phyloP scores from a whole-genome alignment of 1,140 invertebrate species.

The Orchesella cincta region DNA sequence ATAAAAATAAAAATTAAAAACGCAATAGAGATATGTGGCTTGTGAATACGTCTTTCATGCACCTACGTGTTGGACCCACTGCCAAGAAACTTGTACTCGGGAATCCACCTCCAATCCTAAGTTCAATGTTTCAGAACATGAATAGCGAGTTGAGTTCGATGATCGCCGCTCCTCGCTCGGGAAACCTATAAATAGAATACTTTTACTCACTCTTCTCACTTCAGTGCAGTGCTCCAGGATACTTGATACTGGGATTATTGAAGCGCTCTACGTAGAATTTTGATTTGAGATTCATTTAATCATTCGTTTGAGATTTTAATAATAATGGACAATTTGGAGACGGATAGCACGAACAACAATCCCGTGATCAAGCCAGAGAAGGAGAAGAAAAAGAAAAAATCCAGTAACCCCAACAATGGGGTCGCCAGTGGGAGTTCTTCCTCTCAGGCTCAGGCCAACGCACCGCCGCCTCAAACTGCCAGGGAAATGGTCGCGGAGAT shows the following conservation, averaged over 20 bases:
- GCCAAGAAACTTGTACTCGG: no score
- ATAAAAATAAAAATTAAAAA: no score
- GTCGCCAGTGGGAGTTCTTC: not conserved
- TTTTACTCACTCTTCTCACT: no score
- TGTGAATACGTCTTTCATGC: no score
- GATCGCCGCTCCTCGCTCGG: not conserved
- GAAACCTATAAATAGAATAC: not conserved
- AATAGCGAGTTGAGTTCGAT: not conserved
- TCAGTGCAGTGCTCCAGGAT: no score
- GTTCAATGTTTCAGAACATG: no score
- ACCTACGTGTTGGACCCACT: no score
- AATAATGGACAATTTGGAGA: not conserved
- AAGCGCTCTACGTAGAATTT: not conserved
- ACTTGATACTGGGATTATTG: no score
- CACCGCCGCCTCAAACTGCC: not conserved
- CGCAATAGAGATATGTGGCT: no score
- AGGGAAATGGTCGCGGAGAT: not conserved
- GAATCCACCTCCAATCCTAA: no score
- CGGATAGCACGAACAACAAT: not conserved
- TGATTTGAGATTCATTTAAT: not conserved
- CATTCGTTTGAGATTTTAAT: not conserved
- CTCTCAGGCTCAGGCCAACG: not conserved
- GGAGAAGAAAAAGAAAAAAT: slow-evolving; percentile 24
- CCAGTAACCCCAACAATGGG: not conserved
- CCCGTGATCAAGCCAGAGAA: not conserved